Evolutionary conservation across 2,888 invertebrate species (phyloP), one percentile per base, ranked within the genome.

Genomic region (Cantharis flavilabris): DNA sequence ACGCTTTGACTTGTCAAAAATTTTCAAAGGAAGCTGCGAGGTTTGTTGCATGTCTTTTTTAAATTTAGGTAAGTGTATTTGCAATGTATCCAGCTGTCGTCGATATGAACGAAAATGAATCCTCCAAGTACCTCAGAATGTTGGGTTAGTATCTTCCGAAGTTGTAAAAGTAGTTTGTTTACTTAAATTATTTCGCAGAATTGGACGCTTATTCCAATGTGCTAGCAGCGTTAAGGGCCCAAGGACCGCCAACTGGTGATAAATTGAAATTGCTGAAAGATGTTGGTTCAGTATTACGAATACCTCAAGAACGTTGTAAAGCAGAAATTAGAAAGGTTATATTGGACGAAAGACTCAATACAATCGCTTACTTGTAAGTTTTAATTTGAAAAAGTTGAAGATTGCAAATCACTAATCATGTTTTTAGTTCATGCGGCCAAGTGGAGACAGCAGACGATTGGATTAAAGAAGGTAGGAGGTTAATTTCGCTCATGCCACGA

Each of bases 251-350:
- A 78, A 95, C 93, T 87, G 93, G 93, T 85, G 94, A 94, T 86
- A 97, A 97, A 91, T 93, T 94, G 86, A 95, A 94, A 88, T 89
- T 97, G 84, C 90, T 98, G 72, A 94, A 94, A 87, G 96, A 97
- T 86, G 91, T 97, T 83, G 94, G 96, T 86, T 91, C 92, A 87
- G 92, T 93, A 86, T 92, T 95, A 88, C 96, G 96, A 89, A 97
- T 98, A 88, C 94, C 96, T 79, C 93, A 93, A 86, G 98, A 98
- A 88, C 92, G 98, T 83, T 97, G 98, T 89, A 93, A 95, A 85
- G 97, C 97, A 74, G 98, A 98, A 90, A 93, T 97, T 83, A 92
- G 97, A 83, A 92, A 97, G 88, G 97, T 96, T 84, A 94, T 96
- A 75, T 97, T 97, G 89, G 97, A 97, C 90, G 97, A 98, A 88